Evolutionary conservation across 1,140 invertebrate genomes (phyloP).

Genomic region (Euura lappo): DNA sequence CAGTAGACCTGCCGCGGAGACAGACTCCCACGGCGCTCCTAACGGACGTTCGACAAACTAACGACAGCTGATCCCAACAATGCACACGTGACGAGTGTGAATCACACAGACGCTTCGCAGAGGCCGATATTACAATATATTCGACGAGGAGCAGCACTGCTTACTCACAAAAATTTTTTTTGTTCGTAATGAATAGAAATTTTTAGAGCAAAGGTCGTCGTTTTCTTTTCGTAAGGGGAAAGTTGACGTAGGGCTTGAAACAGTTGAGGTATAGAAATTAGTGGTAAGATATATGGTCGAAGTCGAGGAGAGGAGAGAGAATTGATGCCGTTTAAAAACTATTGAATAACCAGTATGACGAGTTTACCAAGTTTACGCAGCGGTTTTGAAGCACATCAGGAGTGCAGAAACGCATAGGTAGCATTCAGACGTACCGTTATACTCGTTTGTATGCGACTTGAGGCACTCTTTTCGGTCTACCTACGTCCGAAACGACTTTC

Average conservation of each 20-base stretch:
- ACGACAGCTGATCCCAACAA: constrained; percentile 4
- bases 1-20: not conserved
- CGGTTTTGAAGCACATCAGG: not conserved
- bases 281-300: not conserved
- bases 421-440: not conserved
- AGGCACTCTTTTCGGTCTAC: constrained; percentile 1
- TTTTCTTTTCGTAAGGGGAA: not conserved
- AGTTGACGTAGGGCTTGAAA: not conserved
- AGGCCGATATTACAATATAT: too few species aligned
- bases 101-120: too few species aligned
- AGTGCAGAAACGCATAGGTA: not conserved
- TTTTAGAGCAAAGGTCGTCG: not conserved
- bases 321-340: not conserved
- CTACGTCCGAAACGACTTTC: constrained; percentile 6
- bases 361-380: not conserved
- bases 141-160: too few species aligned
- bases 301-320: not conserved
- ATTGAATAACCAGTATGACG: constrained; percentile 4
- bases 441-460: constrained; percentile 2
- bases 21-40: not conserved
- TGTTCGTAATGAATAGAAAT: too few species aligned
- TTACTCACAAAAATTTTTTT: too few species aligned
- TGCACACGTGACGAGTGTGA: not conserved
- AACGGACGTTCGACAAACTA: not conserved
- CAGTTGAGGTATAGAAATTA: not conserved